phyloP scores from a whole-genome alignment of 2,113 vertebrate species.

The Sturnus vulgaris region DNA sequence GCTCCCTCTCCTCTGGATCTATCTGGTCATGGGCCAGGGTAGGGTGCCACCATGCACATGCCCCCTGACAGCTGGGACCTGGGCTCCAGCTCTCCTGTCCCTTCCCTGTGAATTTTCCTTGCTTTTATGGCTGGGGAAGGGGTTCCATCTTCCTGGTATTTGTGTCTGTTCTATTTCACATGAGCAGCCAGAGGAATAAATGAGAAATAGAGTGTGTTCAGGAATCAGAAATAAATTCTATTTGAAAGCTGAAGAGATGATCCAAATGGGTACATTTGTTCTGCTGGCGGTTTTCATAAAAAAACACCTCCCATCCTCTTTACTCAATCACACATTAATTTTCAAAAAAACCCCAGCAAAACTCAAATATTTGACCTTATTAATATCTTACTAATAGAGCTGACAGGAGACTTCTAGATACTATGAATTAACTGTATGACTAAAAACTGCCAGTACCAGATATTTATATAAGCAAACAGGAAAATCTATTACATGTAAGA shows the following conservation, averaged over 20 bases:
- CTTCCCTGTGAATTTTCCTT: background rate
- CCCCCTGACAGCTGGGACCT: accelerated
- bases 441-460: background rate
- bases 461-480: background rate
- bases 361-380: background rate
- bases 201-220: background rate
- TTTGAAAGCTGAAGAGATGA: background rate
- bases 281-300: background rate
- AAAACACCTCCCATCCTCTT: background rate
- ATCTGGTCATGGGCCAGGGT: background rate
- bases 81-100: background rate
- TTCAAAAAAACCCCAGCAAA: background rate
- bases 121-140: background rate
- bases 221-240: background rate
- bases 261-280: background rate
- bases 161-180: background rate
- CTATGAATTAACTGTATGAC: background rate
- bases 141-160: background rate
- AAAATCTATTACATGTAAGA: background rate
- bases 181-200: background rate
- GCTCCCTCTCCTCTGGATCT: background rate
- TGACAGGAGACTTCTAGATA: background rate
- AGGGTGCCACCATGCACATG: background rate
- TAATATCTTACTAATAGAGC: background rate
- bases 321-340: background rate